These are phyloP conservation scores for Orestias chungarensis DNA, from an alignment of 2,797 vertebrate genomes.

Conservation along the genomic window DNA sequence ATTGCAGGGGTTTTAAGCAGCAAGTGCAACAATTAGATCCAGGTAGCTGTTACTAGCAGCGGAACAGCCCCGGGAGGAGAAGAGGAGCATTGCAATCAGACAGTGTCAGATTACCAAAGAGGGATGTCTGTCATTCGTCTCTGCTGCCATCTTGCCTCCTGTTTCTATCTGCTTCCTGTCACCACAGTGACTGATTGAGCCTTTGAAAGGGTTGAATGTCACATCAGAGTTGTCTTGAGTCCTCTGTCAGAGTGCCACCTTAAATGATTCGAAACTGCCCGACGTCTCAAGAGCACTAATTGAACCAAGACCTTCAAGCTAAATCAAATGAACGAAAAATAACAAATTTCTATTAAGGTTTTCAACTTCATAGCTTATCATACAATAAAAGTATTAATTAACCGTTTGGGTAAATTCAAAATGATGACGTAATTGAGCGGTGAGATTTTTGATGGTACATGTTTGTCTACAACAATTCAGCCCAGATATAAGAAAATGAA, in stretches of 20 bases:
- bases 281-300: slow-evolving; percentile 29
- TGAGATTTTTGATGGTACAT: too few species aligned
- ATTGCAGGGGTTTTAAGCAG: slow-evolving; percentile 73
- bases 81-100: slow-evolving; percentile 52
- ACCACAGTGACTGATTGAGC: slow-evolving; percentile 53
- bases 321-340: too few species aligned
- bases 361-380: neutral
- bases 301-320: slow-evolving; percentile 47
- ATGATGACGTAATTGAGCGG: neutral
- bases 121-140: slow-evolving; percentile 65
- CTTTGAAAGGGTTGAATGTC: slow-evolving; percentile 28
- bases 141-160: slow-evolving; percentile 43
- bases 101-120: slow-evolving; percentile 62
- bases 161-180: slow-evolving; percentile 70
- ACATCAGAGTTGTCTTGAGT: slow-evolving; percentile 46
- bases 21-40: slow-evolving; percentile 38
- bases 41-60: slow-evolving; percentile 38
- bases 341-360: neutral
- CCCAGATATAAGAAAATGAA: too few species aligned
- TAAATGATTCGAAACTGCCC: slow-evolving; percentile 28
- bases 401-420: neutral
- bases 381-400: too few species aligned
- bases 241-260: slow-evolving; percentile 37
- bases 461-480: neutral
- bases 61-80: neutral